Conservation (phyloP, 2,888 invertebrate genomes). For the Nemoura dubitans region DNA sequence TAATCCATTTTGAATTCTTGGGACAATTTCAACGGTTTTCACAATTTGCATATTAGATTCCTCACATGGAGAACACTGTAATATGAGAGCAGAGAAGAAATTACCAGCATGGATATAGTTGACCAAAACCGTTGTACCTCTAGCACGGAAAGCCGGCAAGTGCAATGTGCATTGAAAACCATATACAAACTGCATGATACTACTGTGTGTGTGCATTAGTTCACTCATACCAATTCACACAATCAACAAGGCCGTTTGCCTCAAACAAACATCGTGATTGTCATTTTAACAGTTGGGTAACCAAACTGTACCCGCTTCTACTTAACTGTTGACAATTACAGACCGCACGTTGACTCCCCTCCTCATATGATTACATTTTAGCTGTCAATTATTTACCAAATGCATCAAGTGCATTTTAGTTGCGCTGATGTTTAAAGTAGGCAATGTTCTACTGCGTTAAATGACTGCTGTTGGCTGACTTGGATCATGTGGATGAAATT, state of each 20-base stretch:
- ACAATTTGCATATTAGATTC: constrained; percentile 4
- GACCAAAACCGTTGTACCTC: background rate
- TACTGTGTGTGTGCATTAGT: constrained; percentile 45
- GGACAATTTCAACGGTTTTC: background rate
- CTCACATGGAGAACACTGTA: background rate
- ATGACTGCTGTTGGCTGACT: background rate
- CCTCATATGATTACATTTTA: constrained; percentile 15
- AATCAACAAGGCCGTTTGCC: constrained; percentile 47
- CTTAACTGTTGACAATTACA: constrained; percentile 39
- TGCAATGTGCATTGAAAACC: constrained; percentile 32
- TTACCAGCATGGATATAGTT: background rate
- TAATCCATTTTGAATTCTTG: constrained; percentile 1
- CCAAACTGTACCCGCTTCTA: constrained; percentile 24
- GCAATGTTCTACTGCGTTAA: background rate
- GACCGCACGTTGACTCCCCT: background rate
- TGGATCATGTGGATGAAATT: background rate
- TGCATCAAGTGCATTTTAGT: constrained; percentile 34
- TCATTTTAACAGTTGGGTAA: constrained; percentile 35
- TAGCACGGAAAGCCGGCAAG: background rate
- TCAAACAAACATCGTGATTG: constrained; percentile 48
- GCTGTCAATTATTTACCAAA: constrained; percentile 15
- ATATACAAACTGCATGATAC: constrained; percentile 23
- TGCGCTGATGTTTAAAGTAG: background rate
- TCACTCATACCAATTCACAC: constrained; percentile 48
- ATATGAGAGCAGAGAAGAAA: background rate